Conservation (phyloP, 2,797 vertebrate species). For the Tadarida brasiliensis region DNA sequence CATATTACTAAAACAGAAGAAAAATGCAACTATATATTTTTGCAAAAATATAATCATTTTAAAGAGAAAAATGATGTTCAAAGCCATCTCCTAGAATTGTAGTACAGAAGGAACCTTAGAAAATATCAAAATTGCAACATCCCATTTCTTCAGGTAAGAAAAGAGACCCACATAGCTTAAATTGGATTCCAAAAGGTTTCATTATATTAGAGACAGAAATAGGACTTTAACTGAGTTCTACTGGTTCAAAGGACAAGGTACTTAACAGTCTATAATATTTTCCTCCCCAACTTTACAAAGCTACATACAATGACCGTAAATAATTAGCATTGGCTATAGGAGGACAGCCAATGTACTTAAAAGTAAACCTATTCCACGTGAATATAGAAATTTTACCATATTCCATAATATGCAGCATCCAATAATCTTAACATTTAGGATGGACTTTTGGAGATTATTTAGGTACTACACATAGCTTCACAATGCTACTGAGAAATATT, state of each 20-base stretch:
- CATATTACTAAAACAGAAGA: conserved; percentile 23
- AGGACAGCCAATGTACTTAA: not conserved
- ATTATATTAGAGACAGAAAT: not conserved
- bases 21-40: not conserved
- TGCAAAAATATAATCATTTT: conserved; percentile 21
- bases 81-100: not conserved
- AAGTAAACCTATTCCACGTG: not conserved
- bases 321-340: not conserved
- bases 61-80: not conserved
- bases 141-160: not conserved
- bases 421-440: not conserved
- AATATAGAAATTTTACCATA: not conserved
- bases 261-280: not conserved
- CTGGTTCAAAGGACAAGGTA: not conserved
- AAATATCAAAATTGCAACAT: conserved; percentile 26
- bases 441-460: not conserved
- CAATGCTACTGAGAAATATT: not conserved
- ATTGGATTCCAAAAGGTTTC: not conserved
- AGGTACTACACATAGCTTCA: not conserved
- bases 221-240: not conserved
- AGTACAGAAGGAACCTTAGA: not conserved
- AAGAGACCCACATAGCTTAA: not conserved
- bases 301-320: not conserved
- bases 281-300: not conserved
- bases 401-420: not conserved